These are phyloP conservation scores for Gila orcuttii DNA, from an alignment of 2,113 vertebrate species.

Conservation along the genomic window DNA sequence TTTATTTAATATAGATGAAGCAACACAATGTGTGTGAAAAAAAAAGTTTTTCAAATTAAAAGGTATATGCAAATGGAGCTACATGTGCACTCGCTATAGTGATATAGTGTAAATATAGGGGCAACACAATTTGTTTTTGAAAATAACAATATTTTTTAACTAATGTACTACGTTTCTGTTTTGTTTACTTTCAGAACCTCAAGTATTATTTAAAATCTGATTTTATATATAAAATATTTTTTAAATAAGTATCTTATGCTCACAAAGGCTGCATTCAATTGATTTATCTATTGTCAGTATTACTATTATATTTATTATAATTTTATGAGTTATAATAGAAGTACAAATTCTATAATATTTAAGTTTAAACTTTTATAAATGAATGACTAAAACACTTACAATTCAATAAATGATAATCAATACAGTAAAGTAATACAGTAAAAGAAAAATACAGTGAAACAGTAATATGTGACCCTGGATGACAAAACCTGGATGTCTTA, in stretches of 20 bases:
- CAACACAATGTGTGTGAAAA: background rate
- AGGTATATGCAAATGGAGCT: background rate
- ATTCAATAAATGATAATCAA: background rate
- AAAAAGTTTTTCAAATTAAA: too few species aligned
- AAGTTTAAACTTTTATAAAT: background rate
- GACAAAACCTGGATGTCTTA: too few species aligned
- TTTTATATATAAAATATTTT: background rate
- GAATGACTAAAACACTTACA: background rate
- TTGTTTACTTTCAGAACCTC: background rate
- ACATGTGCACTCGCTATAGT: background rate
- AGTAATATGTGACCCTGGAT: too few species aligned
- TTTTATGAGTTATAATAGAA: background rate
- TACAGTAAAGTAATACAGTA: background rate
- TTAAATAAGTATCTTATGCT: too few species aligned
- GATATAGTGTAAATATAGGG: background rate
- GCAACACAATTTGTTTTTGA: background rate
- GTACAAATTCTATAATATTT: background rate
- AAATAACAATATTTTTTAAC: too few species aligned
- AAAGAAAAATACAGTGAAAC: background rate
- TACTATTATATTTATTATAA: background rate
- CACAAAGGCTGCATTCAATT: background rate
- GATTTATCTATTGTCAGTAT: background rate
- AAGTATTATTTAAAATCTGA: background rate
- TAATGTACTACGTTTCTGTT: background rate
- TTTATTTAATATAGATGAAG: background rate